Conservation (phyloP, 2,113 vertebrate species). For the Elephantulus edwardii region DNA sequence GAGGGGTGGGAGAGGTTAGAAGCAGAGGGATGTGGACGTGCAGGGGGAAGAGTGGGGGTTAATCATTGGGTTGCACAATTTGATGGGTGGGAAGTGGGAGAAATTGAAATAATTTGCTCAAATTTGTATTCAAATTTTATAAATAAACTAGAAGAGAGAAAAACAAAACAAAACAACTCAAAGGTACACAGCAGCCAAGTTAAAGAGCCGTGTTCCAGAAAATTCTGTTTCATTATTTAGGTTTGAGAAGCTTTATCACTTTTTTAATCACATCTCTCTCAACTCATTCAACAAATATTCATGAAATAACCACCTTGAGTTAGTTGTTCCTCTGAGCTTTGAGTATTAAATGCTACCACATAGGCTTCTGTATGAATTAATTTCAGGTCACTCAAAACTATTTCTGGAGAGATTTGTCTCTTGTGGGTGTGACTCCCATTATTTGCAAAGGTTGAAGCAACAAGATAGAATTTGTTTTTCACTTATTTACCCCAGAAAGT, state of each 20-base stretch:
- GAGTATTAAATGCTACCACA: not conserved
- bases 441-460: not conserved
- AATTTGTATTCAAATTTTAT: too few species aligned
- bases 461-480: not conserved
- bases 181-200: not conserved
- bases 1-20: too few species aligned
- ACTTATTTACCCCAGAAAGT: not conserved
- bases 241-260: not conserved
- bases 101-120: too few species aligned
- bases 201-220: not conserved
- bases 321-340: not conserved
- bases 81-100: too few species aligned
- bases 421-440: not conserved
- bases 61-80: too few species aligned
- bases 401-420: not conserved
- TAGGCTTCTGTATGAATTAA: not conserved
- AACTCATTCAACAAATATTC: conserved; percentile 29
- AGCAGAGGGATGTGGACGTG: too few species aligned
- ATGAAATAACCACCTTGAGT: not conserved
- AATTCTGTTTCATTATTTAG: not conserved
- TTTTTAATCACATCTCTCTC: not conserved
- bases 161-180: too few species aligned
- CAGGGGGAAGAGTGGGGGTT: too few species aligned
- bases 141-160: too few species aligned
- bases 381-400: not conserved